A percentile compares a stretch with the other conserved stretches of the same genome.
These are phyloP conservation scores for Butorides virescens DNA, from an alignment of 2,113 vertebrate species.

Conservation along the genomic window DNA sequence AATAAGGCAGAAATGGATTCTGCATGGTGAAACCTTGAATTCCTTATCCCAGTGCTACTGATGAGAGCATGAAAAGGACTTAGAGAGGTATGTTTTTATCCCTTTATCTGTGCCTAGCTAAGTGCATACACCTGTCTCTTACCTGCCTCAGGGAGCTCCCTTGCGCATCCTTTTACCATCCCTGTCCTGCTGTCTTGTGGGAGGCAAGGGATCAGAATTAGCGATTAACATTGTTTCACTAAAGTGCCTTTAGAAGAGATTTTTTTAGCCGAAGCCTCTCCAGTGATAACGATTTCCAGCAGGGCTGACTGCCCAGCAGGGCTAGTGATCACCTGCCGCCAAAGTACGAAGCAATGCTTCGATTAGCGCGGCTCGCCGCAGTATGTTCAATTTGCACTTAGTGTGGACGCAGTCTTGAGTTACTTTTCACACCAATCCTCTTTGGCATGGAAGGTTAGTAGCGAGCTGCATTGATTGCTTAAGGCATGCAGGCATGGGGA, in stretches of 20 bases:
- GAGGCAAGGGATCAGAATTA: background rate
- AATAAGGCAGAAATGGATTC: background rate
- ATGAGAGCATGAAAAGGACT: background rate
- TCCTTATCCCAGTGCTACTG: background rate
- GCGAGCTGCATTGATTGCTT: fast-evolving
- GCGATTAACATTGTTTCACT: background rate
- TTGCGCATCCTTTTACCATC: background rate
- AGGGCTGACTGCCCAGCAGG: background rate
- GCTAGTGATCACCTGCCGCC: background rate
- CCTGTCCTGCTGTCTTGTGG: background rate
- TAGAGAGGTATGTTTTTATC: background rate
- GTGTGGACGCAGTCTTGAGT: background rate
- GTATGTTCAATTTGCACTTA: background rate
- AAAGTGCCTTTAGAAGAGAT: background rate
- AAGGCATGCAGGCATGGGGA: background rate
- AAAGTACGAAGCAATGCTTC: background rate
- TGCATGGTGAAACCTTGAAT: background rate
- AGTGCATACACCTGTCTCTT: background rate
- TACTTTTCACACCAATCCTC: background rate
- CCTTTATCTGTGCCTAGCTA: background rate
- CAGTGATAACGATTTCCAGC: background rate
- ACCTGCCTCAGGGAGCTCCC: background rate
- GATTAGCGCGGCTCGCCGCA: background rate
- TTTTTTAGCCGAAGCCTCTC: background rate
- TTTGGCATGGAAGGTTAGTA: background rate